Evolutionary conservation across 2,888 invertebrate genomes (phyloP), one percentile per base, ranked within the genome.

Genomic region (Eulithis testata): DNA sequence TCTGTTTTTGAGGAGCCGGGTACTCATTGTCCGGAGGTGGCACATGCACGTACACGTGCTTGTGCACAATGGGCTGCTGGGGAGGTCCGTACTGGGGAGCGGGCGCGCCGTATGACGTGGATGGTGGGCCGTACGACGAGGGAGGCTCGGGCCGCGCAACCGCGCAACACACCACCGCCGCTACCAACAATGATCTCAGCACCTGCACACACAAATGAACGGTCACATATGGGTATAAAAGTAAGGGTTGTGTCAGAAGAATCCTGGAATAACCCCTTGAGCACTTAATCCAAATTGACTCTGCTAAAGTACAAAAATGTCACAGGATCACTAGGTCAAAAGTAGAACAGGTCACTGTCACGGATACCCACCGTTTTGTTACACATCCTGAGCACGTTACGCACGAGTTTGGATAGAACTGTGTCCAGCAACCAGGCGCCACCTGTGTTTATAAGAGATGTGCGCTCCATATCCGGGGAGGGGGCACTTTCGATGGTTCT

Each of bases 31-130:
- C 97, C 78, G 97, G 97, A 63, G 97, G 97, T 56, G 97, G 97
- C 14, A 97, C 97, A 87, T 97, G 97, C 14, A 98, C 97, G 90
- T 97, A 98, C 11, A 98, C 97, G 84, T 97, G 97, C 84, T 98
- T 98, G 89, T 97, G 97, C 59, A 97, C 95, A 49, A 97, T 96
- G 62, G 97, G 96, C 66, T 95, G 95, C 69, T 94, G 93, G 0
- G 96, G 96, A 7, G 96, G 94, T 14, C 96, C 96, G 78, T 96
- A 96, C 75, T 95, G 94, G 3, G 95, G 94, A 3, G 94, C 87
- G 2, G 95, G 95, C 14, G 92, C 85, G 65, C 84, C 82, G 76
- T 87, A 88, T 2, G 90, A 93, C 3, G 90, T 85, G 9, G 94
- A 89, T 8, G 95, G 95, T 27, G 95, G 94, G 51, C 95, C 94